Evolutionary conservation across 2,888 invertebrate species (phyloP).

Genomic region (Escarpia spicata): DNA sequence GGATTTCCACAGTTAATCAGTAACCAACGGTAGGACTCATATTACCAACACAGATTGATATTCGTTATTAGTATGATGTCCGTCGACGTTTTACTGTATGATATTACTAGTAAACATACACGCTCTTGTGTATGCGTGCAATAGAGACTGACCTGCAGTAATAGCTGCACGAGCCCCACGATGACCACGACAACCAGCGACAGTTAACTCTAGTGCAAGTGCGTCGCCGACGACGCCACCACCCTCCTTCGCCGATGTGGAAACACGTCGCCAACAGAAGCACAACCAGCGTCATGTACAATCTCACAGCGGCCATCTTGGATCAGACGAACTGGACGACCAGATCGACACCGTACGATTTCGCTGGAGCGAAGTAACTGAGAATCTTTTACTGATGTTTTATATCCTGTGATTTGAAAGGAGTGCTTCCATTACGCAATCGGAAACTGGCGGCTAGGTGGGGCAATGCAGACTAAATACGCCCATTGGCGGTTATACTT

Average conservation of each 20-base stretch:
- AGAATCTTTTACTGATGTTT: neutral
- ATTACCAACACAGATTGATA: no score
- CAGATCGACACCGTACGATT: neutral
- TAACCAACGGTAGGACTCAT: no score
- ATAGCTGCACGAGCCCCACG: neutral
- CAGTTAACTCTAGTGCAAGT: neutral
- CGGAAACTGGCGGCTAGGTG: no score
- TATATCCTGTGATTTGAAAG: neutral
- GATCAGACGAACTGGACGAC: neutral
- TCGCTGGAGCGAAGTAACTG: neutral
- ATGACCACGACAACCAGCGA: neutral
- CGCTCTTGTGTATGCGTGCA: neutral
- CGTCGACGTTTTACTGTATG: neutral
- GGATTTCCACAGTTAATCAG: no score
- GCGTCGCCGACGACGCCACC: neutral
- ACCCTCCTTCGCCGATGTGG: neutral
- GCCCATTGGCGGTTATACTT: no score
- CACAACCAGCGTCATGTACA: neutral
- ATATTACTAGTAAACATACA: neutral
- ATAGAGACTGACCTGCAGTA: neutral
- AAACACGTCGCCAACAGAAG: neutral
- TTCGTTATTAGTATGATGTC: no score
- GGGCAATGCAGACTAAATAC: no score
- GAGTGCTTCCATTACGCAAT: neutral
- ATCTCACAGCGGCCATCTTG: neutral